Conservation (phyloP, 2,888 invertebrate genomes). For the Agriopis marginaria region DNA sequence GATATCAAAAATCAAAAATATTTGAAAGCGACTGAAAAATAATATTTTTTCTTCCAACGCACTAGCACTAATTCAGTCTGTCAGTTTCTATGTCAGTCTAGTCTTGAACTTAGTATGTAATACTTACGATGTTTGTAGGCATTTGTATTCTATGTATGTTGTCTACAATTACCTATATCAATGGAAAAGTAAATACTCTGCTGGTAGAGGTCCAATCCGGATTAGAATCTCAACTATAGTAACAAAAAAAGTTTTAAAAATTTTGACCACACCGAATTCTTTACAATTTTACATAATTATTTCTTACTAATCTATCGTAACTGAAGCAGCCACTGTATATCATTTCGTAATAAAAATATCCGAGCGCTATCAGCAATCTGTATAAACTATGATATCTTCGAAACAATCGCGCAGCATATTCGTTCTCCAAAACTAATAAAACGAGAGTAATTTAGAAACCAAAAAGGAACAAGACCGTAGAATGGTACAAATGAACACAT, state of each 20-base stretch:
- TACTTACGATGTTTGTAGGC: no score
- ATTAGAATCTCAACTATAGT: background rate
- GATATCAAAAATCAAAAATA: background rate
- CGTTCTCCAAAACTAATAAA: slow-evolving; percentile 47
- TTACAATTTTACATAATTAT: slow-evolving; percentile 12
- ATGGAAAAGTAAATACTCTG: background rate
- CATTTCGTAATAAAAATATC: slow-evolving; percentile 24
- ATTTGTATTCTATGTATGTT: no score
- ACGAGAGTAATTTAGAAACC: slow-evolving; percentile 48
- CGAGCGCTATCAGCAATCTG: slow-evolving; percentile 25
- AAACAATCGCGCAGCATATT: slow-evolving; percentile 44
- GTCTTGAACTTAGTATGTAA: no score
- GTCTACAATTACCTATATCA: background rate
- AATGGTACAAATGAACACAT: slow-evolving; percentile 54
- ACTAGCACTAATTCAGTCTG: no score
- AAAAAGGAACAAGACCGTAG: slow-evolving; percentile 45
- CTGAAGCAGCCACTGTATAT: slow-evolving; percentile 13
- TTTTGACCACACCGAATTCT: background rate
- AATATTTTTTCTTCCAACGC: no score
- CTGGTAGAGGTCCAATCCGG: background rate
- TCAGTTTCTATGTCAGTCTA: no score
- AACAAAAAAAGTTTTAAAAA: background rate
- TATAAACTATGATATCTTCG: slow-evolving; percentile 39
- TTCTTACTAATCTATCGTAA: slow-evolving; percentile 22
- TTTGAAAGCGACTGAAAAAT: background rate